These are phyloP conservation scores for Ferdinandea cuprea DNA, from an alignment of 2,888 invertebrate species.

Conservation along the genomic window DNA sequence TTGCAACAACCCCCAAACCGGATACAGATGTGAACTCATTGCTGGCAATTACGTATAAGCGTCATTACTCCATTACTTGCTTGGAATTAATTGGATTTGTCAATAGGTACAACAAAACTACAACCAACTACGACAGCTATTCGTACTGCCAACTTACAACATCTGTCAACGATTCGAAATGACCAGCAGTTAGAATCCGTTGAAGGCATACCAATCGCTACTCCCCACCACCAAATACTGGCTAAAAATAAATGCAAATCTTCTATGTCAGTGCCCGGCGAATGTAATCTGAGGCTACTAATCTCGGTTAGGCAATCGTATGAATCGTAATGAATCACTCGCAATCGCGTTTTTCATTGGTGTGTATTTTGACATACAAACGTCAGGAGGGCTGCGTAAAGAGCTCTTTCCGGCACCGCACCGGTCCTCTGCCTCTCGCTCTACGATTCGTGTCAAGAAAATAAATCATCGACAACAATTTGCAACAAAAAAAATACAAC, in stretches of 20 bases:
- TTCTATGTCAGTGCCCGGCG: constrained; percentile 20
- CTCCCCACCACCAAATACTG: neutral
- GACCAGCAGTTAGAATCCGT: constrained; percentile 48
- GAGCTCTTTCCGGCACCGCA: constrained; percentile 50
- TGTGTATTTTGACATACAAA: constrained; percentile 58
- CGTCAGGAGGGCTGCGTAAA: constrained; percentile 46
- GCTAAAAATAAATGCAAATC: constrained; percentile 51
- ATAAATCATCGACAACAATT: constrained; percentile 61
- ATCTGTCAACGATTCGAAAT: constrained; percentile 61
- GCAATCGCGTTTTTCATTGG: constrained; percentile 46
- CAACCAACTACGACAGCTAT: constrained; percentile 19
- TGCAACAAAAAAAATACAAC: neutral
- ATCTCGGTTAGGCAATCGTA: constrained; percentile 40
- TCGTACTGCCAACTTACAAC: constrained; percentile 29
- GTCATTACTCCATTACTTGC: constrained; percentile 65
- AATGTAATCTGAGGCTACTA: constrained; percentile 50
- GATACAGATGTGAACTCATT: constrained; percentile 54
- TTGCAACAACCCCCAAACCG: constrained; percentile 38
- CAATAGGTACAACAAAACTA: constrained; percentile 27
- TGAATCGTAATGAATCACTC: constrained; percentile 59
- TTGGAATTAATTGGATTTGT: constrained; percentile 65
- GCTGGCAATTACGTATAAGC: constrained; percentile 48
- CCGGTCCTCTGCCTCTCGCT: too few species aligned
- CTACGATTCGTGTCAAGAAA: constrained; percentile 49
- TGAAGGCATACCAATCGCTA: constrained; percentile 36